Percentiles rank a stretch among this genome's conserved stretches.
phyloP scores from a whole-genome alignment of 2,797 vertebrate genomes.

The Helarctos malayanus region DNA sequence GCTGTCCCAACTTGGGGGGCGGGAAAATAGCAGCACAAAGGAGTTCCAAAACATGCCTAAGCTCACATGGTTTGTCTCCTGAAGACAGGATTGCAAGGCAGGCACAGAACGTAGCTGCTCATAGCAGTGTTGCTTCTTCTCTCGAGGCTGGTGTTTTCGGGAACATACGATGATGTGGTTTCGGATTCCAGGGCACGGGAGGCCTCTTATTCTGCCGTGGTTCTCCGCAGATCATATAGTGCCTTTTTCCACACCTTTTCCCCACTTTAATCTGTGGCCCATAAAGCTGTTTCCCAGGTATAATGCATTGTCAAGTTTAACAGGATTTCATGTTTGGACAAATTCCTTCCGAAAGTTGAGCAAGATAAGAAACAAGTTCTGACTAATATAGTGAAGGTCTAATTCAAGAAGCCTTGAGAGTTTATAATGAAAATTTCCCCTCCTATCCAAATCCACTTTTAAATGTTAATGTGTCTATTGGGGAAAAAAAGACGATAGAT shows the following conservation, averaged over 20 bases:
- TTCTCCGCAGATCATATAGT: background rate
- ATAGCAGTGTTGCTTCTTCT: background rate
- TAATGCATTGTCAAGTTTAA: background rate
- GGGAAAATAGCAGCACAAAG: background rate
- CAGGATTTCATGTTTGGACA: constrained; percentile 71
- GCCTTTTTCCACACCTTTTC: background rate
- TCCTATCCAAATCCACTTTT: background rate
- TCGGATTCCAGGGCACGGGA: background rate
- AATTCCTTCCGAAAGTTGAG: constrained; percentile 64
- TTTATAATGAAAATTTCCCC: background rate
- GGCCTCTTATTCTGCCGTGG: background rate
- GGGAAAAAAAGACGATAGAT: background rate
- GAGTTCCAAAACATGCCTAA: background rate
- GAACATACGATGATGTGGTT: background rate
- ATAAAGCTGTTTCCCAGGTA: constrained; percentile 63
- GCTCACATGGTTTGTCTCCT: background rate
- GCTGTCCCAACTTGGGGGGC: background rate
- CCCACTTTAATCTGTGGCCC: constrained; percentile 42
- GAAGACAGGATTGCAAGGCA: background rate
- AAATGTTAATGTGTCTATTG: background rate
- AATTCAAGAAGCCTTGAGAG: background rate
- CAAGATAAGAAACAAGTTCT: constrained; percentile 68
- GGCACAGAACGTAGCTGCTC: background rate
- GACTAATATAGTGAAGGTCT: background rate
- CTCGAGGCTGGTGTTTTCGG: rapidly evolving